Evolutionary conservation across 2,113 vertebrate genomes (phyloP), one percentile per base, ranked within the genome.

Genomic region (Damaliscus lunatus): DNA sequence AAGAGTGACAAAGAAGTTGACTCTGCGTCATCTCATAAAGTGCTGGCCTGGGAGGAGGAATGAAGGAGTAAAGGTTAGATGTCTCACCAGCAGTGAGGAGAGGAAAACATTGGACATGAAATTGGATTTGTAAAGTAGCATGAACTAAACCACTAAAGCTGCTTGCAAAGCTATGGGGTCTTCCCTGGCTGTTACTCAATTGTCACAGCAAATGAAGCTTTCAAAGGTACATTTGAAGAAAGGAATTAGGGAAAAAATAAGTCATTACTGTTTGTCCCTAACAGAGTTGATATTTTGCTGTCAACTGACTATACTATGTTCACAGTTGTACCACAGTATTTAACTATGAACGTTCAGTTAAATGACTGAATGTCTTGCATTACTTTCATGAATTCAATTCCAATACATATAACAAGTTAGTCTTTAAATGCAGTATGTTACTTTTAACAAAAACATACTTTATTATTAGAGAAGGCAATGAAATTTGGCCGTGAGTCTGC

Each of bases 191-290:
- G 31, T 88, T 86, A 71, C 62, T 91, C 43, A 87, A 53, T 11
- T 86, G 59, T 91, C 50, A 36, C 12, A 60, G 83, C n/a, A 94
- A 92, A 97, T 11, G 25, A 9, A 59, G 88, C 64, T 57, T 93
- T 8, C 60, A 82, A 88, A 91, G 88, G 25, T 71, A 16, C 57
- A 85, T 81, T 95, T 95, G 83, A 97, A 94, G 78, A 94, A 91
- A 94, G 8, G 50, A 94, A 88, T 80, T 92, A 36, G 53, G 21
- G 67, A 55, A 21, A 53, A 50, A 59, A 59, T 64, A 40, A n/a
- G 19, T 33, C 48, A 86, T 87, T 88, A 43, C 88, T 88, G 36
- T 15, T 91, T 94, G 67, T 77, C 46, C 40, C 23, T 31, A 93
- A 50, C 12, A 90, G 52, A 94, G 8, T 7, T 88, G 40, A 40